A percentile compares a stretch with the other conserved stretches of the same genome.
Conservation (phyloP, 2,797 vertebrate species). For the Zonotrichia albicollis region DNA sequence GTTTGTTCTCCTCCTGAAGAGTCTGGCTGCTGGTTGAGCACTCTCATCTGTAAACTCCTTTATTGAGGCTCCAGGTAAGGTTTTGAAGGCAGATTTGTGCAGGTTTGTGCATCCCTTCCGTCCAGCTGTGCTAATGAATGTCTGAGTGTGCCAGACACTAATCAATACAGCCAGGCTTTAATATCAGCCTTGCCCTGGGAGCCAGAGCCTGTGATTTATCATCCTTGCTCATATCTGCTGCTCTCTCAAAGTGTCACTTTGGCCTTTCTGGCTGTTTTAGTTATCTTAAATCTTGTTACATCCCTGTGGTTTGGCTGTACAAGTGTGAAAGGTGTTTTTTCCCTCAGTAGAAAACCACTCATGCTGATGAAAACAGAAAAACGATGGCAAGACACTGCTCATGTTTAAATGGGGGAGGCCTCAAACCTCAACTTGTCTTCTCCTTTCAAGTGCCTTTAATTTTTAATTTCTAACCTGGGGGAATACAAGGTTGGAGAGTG, state of each 20-base stretch:
- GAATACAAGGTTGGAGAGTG: background rate
- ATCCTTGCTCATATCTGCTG: conserved; percentile 5
- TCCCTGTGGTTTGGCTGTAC: rapidly evolving
- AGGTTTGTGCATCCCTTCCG: background rate
- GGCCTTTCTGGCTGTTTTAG: background rate
- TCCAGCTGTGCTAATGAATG: conserved; percentile 32
- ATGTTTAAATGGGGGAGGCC: rapidly evolving
- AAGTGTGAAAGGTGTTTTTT: background rate
- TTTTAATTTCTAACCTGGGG: background rate
- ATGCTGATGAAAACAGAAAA: background rate
- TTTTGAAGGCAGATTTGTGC: background rate
- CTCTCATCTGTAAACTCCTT: background rate
- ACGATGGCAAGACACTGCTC: rapidly evolving
- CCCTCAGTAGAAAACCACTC: background rate
- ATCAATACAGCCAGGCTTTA: conserved; percentile 63
- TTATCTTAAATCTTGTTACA: background rate
- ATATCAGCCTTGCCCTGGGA: conserved; percentile 41
- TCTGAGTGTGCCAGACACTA: conserved; percentile 41
- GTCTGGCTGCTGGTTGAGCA: background rate
- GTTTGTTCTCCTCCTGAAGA: background rate
- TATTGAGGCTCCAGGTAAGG: background rate
- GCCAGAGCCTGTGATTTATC: conserved; percentile 46
- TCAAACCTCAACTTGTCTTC: background rate
- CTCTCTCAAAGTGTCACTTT: background rate
- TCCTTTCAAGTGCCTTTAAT: background rate